Base-by-base conservation (phyloP, 1,140 invertebrate genomes). In the Aphelenchoides avenae region DNA sequence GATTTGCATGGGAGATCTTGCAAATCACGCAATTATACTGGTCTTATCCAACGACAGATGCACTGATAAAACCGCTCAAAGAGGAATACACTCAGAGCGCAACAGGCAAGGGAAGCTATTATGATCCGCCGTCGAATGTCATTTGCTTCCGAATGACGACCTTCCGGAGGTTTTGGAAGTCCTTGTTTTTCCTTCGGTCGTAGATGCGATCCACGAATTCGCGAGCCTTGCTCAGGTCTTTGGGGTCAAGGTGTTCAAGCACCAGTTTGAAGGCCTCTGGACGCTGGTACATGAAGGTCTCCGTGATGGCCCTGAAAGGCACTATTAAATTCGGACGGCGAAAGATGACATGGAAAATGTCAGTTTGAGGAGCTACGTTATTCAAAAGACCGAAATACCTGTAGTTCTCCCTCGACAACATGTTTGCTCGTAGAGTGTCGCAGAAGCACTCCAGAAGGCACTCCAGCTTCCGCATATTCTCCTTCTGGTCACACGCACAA, bases 391-490 rank as follows among this genome's bases (percentile, higher is more conserved):
- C 3, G n/a, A 53, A 52, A 52, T 47, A 60, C 61, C 51, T 65
- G 41, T 33, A 65, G 50, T 67, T 66, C 40, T 67, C 62, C 33
- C 52, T 52, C 15, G 52, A 29, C 13, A 67, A 26, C 44, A 67
- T 59, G 15, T 57, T 30, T 37, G 26, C 37, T 11, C 64, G 18
- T n/a, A 67, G 42, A 27, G 26, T 31, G 39, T 42, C 48, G 37
- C 64, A 67, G 51, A 51, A 68, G 33, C 62, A 67, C 26, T 66
- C 46, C 20, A 67, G 36, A 27, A 67, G 53, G 24, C 40, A 56
- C 50, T 56, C 57, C 20, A 67, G 41, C 40, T 67, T 69, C 30
- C 50, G 47, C 22, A 67, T 48, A 44, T 52, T 57, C 46, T 67
- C 57, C n/a, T 42, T 41, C 37, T 65, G 37, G 27, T 62, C 51